A percentile compares a stretch with the other conserved stretches of the same genome.
phyloP scores from a whole-genome alignment of 2,113 vertebrate genomes.

The Lichenostomus cassidix region DNA sequence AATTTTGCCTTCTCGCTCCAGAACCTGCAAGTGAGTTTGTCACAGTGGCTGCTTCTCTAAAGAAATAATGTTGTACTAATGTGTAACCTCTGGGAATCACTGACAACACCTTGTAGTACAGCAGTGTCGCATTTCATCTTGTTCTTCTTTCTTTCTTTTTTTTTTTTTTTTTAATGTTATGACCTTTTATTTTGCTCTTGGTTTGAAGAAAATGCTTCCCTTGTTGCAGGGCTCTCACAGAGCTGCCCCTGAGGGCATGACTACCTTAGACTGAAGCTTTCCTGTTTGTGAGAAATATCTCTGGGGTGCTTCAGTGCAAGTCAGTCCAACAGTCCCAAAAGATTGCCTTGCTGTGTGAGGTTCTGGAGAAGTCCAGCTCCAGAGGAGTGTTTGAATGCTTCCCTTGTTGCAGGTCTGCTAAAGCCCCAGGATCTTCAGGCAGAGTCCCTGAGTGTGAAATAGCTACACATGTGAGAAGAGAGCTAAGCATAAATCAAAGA shows the following conservation, averaged over 20 bases:
- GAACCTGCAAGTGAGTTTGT: neutral
- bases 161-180: neutral
- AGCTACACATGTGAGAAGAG: fast-evolving
- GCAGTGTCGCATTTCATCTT: neutral
- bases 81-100: neutral
- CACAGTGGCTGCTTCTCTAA: neutral
- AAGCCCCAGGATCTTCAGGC: neutral
- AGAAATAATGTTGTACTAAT: neutral
- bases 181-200: neutral
- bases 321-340: neutral
- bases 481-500: neutral
- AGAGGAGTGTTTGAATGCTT: neutral
- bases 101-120: neutral
- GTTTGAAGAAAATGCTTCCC: neutral
- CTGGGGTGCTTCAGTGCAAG: neutral
- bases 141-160: too few relatives aligned
- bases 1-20: neutral
- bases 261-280: neutral
- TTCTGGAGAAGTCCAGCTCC: too few relatives aligned
- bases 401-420: neutral
- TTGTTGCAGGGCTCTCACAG: neutral
- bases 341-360: neutral
- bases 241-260: fast-evolving
- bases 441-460: neutral
- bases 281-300: neutral